Conservation (phyloP, 30 jellyfish, hydroid and myxozoan genomes). For the Cassiopea xamachana region DNA sequence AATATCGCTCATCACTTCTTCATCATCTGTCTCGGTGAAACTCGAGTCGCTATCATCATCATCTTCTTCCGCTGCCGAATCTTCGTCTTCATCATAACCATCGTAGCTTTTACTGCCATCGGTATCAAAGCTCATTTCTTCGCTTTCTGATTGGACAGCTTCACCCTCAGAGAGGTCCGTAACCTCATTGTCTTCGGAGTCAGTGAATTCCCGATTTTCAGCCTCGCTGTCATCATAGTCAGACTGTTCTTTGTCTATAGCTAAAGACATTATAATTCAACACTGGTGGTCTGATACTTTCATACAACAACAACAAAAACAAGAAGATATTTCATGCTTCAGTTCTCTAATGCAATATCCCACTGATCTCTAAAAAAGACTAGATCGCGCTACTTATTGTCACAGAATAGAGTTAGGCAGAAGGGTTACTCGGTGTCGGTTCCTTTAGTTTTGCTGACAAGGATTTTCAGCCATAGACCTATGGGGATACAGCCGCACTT, state of each 20-base stretch:
- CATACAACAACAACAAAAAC: too few species aligned
- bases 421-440: too few species aligned
- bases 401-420: too few species aligned
- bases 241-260: slow-evolving; percentile 58
- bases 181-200: slow-evolving; percentile 48
- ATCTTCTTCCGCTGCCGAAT: slow-evolving; percentile 69
- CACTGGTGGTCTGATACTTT: not conserved
- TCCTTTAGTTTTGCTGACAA: too few species aligned
- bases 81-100: slow-evolving; percentile 78
- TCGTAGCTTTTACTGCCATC: slow-evolving; percentile 36
- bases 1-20: slow-evolving; percentile 60
- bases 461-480: too few species aligned
- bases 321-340: too few species aligned
- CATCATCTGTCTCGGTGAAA: slow-evolving; percentile 71
- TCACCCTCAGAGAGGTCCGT: slow-evolving; percentile 59
- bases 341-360: too few species aligned
- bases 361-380: too few species aligned
- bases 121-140: slow-evolving; percentile 55
- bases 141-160: slow-evolving; percentile 36
- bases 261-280: not conserved
- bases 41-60: slow-evolving; percentile 66
- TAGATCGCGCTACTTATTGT: too few species aligned
- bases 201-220: slow-evolving; percentile 35
- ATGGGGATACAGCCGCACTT: too few species aligned
- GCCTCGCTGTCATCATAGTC: slow-evolving; percentile 65